Base-by-base conservation (phyloP, 2,113 vertebrate genomes). In the Tympanuchus pallidicinctus region DNA sequence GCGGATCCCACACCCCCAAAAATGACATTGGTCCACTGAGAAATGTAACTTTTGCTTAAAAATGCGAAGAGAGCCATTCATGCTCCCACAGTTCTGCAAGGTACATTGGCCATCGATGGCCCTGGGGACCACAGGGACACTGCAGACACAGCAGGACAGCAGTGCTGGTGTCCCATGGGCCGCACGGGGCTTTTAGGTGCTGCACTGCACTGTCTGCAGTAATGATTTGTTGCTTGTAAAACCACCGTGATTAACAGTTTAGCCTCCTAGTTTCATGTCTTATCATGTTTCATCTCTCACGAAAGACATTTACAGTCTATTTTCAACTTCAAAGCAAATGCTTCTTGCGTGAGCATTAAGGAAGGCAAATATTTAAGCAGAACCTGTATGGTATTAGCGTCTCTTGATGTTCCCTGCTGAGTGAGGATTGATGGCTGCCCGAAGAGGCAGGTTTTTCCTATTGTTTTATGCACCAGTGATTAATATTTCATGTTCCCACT, bases 241-340 rank as follows among this genome's bases (percentile, higher is more conserved):
- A 59, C 91, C 82, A 50, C 91, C 8, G 20, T 95, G 96, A 96
- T 94, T 94, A 96, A 95, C 89, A 92, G 82, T 94, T 95, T 93
- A 96, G 91, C 92, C 92, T 96, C 89, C 92, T 52, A 88, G 96
- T 95, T 96, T 96, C 96, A 94, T 96, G 95, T 96, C 96, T 95
- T 96, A 96, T 96, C 96, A 93, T 91, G 95, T 96, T 96, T 96
- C 96, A 95, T 96, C 95, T 95, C 95, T 24, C 91, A 94, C 95
- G 93, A 95, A 93, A 94, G 94, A 89, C 92, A 89, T 96, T 96
- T 93, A 94, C 89, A 80, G 93, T 72, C 82, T 93, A 88, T 95
- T 85, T 66, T 79, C 77, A 10, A 93, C 97, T 98, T 98, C 97
- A 98, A 98, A 98, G 97, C 89, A 30, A 90, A 96, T 64, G 94